These are phyloP conservation scores for Montifringilla adamsi DNA, from an alignment of 2,113 vertebrate genomes.

Conservation along the genomic window DNA sequence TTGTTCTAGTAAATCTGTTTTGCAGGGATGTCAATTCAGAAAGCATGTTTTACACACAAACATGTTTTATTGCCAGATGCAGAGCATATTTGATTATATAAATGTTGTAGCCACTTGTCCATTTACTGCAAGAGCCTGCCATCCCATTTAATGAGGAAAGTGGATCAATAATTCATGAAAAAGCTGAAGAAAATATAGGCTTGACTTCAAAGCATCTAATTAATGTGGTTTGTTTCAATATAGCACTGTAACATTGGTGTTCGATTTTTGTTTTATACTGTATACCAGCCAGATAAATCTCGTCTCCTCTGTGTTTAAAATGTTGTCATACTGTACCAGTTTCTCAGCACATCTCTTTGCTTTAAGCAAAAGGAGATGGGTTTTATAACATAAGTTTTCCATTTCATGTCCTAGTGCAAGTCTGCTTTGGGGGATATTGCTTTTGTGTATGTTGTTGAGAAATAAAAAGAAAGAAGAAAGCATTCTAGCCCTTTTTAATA, in stretches of 20 bases:
- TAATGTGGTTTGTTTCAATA: constrained; percentile 57
- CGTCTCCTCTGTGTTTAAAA: constrained; percentile 62
- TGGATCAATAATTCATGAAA: constrained; percentile 64
- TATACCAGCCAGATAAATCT: constrained; percentile 39
- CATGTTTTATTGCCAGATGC: constrained; percentile 23
- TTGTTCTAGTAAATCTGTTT: constrained; percentile 23
- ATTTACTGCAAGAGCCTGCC: constrained; percentile 53
- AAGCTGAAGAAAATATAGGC: constrained; percentile 52
- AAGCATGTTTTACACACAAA: constrained; percentile 32
- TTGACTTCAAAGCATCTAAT: constrained; percentile 63
- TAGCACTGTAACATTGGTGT: constrained; percentile 44
- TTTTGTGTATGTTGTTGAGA: constrained; percentile 31
- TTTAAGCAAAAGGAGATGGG: constrained; percentile 58
- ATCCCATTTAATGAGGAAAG: constrained; percentile 38
- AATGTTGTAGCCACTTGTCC: constrained; percentile 54
- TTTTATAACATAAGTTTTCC: constrained; percentile 56
- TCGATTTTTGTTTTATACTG: constrained; percentile 54
- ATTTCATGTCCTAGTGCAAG: constrained; percentile 56
- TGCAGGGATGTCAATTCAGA: constrained; percentile 18
- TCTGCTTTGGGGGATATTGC: constrained; percentile 48
- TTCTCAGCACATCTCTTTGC: constrained; percentile 43
- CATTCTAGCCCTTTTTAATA: not conserved
- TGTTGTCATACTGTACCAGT: constrained; percentile 63
- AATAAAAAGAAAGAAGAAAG: constrained; percentile 30
- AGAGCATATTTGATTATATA: constrained; percentile 46